phyloP scores from a whole-genome alignment of 2,797 vertebrate species.

The Triplophysa yarkandensis region DNA sequence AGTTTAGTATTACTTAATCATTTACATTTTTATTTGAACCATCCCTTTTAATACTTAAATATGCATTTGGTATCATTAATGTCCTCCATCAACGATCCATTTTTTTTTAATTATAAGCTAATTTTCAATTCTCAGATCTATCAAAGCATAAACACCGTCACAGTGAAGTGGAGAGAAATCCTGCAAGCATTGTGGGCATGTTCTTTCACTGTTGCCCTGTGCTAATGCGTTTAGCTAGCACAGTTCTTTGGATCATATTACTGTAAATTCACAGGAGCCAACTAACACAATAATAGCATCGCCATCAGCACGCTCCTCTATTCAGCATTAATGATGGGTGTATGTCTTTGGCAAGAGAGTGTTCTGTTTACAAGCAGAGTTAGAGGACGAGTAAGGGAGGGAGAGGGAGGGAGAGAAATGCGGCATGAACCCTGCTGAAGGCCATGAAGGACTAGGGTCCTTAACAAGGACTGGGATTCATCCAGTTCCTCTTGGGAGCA shows the following conservation, averaged over 20 bases:
- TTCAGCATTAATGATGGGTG: constrained; percentile 50
- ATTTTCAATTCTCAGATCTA: constrained; percentile 25
- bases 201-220: constrained; percentile 29
- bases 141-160: constrained; percentile 30
- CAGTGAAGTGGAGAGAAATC: background rate
- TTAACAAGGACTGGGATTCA: constrained; percentile 61
- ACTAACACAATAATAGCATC: constrained; percentile 50
- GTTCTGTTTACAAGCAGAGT: constrained; percentile 49
- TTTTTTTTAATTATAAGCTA: constrained; percentile 28
- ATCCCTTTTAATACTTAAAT: background rate
- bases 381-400: constrained; percentile 43
- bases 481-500: constrained; percentile 66
- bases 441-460: constrained; percentile 56
- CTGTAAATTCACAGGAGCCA: constrained; percentile 51
- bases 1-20: too few species aligned
- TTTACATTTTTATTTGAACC: too few species aligned
- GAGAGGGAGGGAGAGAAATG: constrained; percentile 35
- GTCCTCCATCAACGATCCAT: constrained; percentile 8
- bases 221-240: constrained; percentile 50
- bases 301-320: constrained; percentile 38
- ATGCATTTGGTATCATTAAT: too few species aligned
- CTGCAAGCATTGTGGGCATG: constrained; percentile 8
- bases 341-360: constrained; percentile 42
- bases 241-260: constrained; percentile 48
- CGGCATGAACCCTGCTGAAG: constrained; percentile 47